phyloP scores from a whole-genome alignment of 2,113 vertebrate genomes.

The Papio anubis region DNA sequence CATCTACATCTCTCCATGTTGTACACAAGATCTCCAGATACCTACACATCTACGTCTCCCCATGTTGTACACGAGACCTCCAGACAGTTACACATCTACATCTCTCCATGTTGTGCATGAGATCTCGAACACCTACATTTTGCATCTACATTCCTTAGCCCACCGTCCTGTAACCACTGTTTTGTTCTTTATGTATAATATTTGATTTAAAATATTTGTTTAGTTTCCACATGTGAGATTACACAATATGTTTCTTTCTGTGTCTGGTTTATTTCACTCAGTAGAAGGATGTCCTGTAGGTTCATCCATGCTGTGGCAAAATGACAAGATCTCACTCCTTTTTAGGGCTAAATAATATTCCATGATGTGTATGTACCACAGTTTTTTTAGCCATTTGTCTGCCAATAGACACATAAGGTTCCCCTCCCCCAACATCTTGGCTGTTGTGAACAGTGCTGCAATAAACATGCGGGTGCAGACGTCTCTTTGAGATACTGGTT shows the following conservation, averaged over 20 bases:
- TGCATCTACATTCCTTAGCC: too few relatives aligned
- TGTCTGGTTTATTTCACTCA: background rate
- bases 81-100: too few relatives aligned
- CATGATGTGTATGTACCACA: too few relatives aligned
- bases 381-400: background rate
- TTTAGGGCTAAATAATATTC: background rate
- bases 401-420: background rate
- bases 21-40: accelerated
- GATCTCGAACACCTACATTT: too few relatives aligned
- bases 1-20: too few relatives aligned
- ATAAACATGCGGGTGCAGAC: accelerated
- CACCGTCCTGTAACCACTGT: background rate
- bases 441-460: background rate
- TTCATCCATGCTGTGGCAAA: background rate
- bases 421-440: background rate
- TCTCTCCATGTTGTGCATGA: too few relatives aligned
- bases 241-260: background rate
- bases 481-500: background rate
- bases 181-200: background rate
- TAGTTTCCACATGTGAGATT: background rate
- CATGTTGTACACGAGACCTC: accelerated
- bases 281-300: background rate
- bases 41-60: too few relatives aligned
- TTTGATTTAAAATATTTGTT: background rate
- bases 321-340: background rate